Percentiles rank a stretch among this genome's conserved stretches.
Conservation (phyloP, 2,888 invertebrate species). For the Rotaria magnacalcarata region DNA sequence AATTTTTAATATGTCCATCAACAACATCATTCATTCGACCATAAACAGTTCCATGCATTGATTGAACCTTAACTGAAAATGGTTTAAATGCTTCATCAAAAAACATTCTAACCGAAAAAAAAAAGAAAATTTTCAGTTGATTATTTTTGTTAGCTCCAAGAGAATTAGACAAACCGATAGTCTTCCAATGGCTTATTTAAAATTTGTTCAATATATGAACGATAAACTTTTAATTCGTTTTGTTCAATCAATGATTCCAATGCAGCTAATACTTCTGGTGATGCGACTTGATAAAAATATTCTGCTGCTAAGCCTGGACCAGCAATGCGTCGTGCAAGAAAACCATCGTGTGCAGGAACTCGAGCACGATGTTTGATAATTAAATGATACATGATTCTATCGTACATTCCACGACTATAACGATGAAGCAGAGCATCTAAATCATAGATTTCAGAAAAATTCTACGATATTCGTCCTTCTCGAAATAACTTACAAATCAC, state of each 20-base stretch:
- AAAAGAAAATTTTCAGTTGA: background rate
- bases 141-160: background rate
- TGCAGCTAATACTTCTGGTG: constrained; percentile 83
- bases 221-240: constrained; percentile 76
- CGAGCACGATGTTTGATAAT: constrained; percentile 80
- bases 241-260: constrained; percentile 81
- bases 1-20: background rate
- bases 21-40: too few species aligned
- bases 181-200: constrained; percentile 78
- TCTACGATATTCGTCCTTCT: constrained; percentile 36
- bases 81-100: constrained; percentile 10
- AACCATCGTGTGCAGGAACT: constrained; percentile 81
- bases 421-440: constrained; percentile 36
- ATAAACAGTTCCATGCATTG: constrained; percentile 6
- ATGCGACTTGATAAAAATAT: constrained; percentile 78
- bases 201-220: constrained; percentile 70
- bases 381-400: constrained; percentile 75
- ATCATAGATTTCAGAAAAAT: constrained; percentile 22
- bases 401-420: constrained; percentile 66
- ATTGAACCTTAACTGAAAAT: background rate
- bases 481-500: constrained; percentile 66
- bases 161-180: constrained; percentile 62
- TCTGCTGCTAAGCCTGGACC: constrained; percentile 81
- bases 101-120: background rate
- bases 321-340: constrained; percentile 76